Base-by-base conservation (phyloP, 2,113 vertebrate species). In the Neopipo cinnamomea region DNA sequence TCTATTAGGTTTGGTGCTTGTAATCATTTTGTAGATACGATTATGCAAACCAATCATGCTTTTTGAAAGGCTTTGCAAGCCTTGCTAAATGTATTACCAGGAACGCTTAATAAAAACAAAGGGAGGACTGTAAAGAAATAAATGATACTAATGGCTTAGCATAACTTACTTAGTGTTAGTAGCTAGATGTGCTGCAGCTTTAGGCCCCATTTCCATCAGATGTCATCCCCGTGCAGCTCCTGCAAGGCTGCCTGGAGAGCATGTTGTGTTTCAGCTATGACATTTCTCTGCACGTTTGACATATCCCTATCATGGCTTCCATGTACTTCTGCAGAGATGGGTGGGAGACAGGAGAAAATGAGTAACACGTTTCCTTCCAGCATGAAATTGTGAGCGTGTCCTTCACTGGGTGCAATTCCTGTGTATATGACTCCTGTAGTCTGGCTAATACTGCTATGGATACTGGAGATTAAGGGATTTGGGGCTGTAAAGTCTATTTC, bases 401-500 rank as follows among this genome's bases (percentile, higher is more conserved):
- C 85, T 94, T 91, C 8, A 5, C 77, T 46, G 88, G 93, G 92
- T 88, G 84, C 95, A 96, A 85, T 94, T 94, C 94, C 67, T 46
- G 65, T 42, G 56, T 82, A 39, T 89, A 25, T 92, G 89, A 93
- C 92, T 93, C 83, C 89, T 91, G 91, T 93, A 97, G 94, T 91
- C 95, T 95, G 95, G 93, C 94, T 97, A 97, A 96, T 94, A 68
- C 89, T 91, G 92, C 71, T 93, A 96, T 96, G 91, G 81, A 88
- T 94, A 80, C 66, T 68, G 93, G 68, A 95, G 94, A 96, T 97
- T 96, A 97, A 96, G 74, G 94, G 97, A 97, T 97, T 97, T 93
- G 1, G 81, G 68, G 50, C 81, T 95, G 72, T 47, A 66, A 96
- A 95, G 89, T 92, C 93, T 20, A 18, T 94, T 93, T 96, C 87